Evolutionary conservation across 2,797 vertebrate species (phyloP), one percentile per base, ranked within the genome.

Genomic region (Lutjanus campechanus): DNA sequence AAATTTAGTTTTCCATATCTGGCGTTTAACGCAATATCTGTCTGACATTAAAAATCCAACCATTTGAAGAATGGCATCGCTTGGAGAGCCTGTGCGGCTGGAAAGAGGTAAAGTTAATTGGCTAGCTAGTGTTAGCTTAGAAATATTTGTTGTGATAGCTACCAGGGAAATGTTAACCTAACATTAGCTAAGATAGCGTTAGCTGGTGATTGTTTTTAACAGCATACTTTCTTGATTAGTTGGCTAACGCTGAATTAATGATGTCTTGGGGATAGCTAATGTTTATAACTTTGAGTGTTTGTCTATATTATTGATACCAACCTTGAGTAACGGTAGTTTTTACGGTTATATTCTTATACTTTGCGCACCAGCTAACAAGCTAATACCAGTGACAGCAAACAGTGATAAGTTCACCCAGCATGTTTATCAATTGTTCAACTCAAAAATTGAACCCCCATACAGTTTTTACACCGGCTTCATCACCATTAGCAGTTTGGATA

Each of bases 41-140:
- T 10, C 53, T 44, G 25, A 67, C 44, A 19, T 5, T 58, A 17
- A 67, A 36, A 0, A 55, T 2, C 7, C 8, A 17, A 8, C 44
- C 3, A 12, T 9, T 72, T 41, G 1, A 50, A 95, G 85, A 91
- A 99, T 99, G 98, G 98, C 98, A 90, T 97, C 97, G 69, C 89
- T 97, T 54, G 97, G 97, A 0, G 98, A 99, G 65, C 96, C 98
- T 16, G 97, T 99, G 50, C 95, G 97, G 62, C 79, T 99, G 94
- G 98, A 99, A 94, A 93, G 97, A 96, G 98, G 98, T 98, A 94
- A 90, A 47, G 61, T 90, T 88, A 87, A 91, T 80, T 73, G 77
- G 91, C 86, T 89, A 70, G 85, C 87, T 90, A 82, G 78, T 40
- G 84, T 69, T 91, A 91, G 88, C 91, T 82, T 13, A 20, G 25